These are phyloP conservation scores for Macaca mulatta DNA, from an alignment of 2,113 vertebrate genomes.

Conservation along the genomic window DNA sequence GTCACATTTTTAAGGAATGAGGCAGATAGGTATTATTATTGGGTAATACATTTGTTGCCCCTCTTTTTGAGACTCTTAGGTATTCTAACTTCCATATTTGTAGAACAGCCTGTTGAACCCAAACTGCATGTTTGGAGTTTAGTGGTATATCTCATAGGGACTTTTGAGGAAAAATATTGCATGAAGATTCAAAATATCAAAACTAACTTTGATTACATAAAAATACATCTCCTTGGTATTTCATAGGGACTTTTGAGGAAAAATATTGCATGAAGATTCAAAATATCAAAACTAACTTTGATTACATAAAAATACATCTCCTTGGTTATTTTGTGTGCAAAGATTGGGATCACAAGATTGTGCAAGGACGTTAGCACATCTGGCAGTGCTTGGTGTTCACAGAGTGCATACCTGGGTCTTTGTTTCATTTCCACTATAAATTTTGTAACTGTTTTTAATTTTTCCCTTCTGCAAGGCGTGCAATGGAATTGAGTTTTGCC, in stretches of 20 bases:
- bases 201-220: not conserved
- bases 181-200: not conserved
- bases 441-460: not conserved
- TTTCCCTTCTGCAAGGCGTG: conserved; percentile 87
- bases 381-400: not conserved
- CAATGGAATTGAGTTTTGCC: conserved; percentile 99
- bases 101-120: not conserved
- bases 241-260: no score
- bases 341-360: not conserved
- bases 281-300: not conserved
- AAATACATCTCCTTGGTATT: not conserved
- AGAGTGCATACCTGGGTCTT: not conserved
- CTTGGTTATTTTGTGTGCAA: not conserved
- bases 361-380: not conserved
- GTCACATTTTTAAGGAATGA: conserved; percentile 28
- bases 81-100: conserved; percentile 20
- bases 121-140: not conserved
- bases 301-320: not conserved
- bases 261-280: not conserved
- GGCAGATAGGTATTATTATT: not conserved
- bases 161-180: conserved; percentile 26
- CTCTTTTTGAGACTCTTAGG: conserved; percentile 18
- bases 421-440: conserved; percentile 48
- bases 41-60: conserved; percentile 37
- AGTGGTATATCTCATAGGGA: not conserved